Conservation (phyloP, 2,113 vertebrate genomes). For the Prochilodus magdalenae region DNA sequence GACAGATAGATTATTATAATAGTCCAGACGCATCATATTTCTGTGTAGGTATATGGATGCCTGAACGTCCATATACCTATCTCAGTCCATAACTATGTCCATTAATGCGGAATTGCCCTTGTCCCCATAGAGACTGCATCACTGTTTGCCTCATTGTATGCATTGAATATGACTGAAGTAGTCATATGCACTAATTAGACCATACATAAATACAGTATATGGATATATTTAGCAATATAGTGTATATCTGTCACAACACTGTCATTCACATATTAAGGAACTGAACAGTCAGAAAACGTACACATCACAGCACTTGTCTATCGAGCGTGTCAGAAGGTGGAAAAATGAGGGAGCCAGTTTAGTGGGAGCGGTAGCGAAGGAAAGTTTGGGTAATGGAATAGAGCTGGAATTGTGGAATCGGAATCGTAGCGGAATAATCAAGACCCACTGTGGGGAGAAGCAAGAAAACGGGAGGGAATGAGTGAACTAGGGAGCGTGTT, state of each 20-base stretch:
- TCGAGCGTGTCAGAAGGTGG: not conserved
- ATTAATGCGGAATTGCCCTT: too few relatives aligned
- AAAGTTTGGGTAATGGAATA: slow-evolving; percentile 54
- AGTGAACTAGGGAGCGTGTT: not conserved
- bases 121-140: too few relatives aligned
- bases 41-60: too few relatives aligned
- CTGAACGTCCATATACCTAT: too few relatives aligned
- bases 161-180: too few relatives aligned
- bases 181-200: too few relatives aligned
- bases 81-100: too few relatives aligned
- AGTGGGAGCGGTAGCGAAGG: slow-evolving; percentile 24
- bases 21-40: too few relatives aligned
- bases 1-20: too few relatives aligned
- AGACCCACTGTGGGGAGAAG: not conserved
- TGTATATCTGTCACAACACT: not conserved
- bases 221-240: too few relatives aligned
- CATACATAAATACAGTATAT: too few relatives aligned
- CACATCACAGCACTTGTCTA: not conserved
- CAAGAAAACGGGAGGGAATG: not conserved
- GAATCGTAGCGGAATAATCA: not conserved
- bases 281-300: not conserved
- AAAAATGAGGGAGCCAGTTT: not conserved
- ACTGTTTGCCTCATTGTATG: too few relatives aligned
- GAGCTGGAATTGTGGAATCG: slow-evolving; percentile 11
- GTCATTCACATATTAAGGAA: not conserved